A percentile compares a stretch with the other conserved stretches of the same genome.
Evolutionary conservation across 2,888 invertebrate species (phyloP).

Genomic region (Eristalis tenax): DNA sequence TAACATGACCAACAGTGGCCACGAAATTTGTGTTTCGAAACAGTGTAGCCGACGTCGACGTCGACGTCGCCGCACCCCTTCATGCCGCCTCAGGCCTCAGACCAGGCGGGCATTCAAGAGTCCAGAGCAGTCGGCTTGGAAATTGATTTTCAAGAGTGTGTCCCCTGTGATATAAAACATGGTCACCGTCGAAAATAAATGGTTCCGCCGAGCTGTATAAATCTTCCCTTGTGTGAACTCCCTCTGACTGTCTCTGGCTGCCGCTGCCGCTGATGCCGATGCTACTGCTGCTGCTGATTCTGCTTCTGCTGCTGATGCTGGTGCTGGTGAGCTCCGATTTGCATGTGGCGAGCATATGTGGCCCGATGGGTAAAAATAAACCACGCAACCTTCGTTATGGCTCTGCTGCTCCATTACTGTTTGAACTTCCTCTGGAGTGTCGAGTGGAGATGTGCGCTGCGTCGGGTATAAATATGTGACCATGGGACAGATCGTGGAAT

Average conservation of each 20-base stretch:
- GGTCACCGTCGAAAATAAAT: constrained; percentile 67
- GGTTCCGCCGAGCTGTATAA: constrained; percentile 44
- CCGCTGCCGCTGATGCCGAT: not conserved
- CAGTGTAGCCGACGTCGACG: not conserved
- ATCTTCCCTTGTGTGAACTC: constrained; percentile 68
- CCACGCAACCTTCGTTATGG: constrained; percentile 69
- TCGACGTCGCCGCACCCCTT: not conserved
- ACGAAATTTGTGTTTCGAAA: constrained; percentile 36
- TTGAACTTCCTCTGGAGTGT: constrained; percentile 67
- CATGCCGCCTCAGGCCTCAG: not conserved
- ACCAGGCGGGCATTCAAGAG: not conserved
- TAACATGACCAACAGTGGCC: constrained; percentile 69
- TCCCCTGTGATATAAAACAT: constrained; percentile 65
- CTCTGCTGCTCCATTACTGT: constrained; percentile 62
- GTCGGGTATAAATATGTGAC: constrained; percentile 53
- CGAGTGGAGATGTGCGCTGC: constrained; percentile 17
- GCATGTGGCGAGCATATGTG: constrained; percentile 72
- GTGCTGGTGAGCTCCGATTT: constrained; percentile 44
- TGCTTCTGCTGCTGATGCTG: not conserved
- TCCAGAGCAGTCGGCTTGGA: constrained; percentile 32
- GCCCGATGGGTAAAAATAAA: constrained; percentile 68
- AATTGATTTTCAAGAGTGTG: constrained; percentile 72
- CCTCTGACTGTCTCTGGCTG: constrained; percentile 31
- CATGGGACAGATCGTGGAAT: constrained; percentile 71
- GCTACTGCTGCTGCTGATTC: not conserved